Percentiles rank a stretch among this genome's conserved stretches.
Evolutionary conservation across 2,797 vertebrate species (phyloP).

Genomic region (Melanotaenia parkinsoni): DNA sequence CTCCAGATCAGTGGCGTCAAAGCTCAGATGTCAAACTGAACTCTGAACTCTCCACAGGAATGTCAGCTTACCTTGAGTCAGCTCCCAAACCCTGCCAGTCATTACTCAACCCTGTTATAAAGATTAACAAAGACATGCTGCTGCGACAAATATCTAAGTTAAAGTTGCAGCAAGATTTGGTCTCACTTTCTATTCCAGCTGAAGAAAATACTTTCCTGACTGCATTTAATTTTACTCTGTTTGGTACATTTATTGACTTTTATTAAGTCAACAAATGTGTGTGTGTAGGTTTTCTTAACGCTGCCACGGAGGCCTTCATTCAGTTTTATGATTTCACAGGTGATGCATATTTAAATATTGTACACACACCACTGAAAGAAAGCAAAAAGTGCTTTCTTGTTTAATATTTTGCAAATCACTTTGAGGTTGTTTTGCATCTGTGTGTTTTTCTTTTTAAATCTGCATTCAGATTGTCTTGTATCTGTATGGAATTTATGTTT

Average conservation of each 20-base stretch:
- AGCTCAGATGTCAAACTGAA: slow-evolving; percentile 33
- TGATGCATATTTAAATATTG: no score
- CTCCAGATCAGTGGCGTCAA: slow-evolving; percentile 27
- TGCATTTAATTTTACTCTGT: slow-evolving; percentile 1
- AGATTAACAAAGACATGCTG: background rate
- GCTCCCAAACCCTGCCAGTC: slow-evolving; percentile 22
- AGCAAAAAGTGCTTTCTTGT: background rate
- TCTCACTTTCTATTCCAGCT: slow-evolving; percentile 1
- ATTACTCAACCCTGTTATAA: slow-evolving; percentile 21
- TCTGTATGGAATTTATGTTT: background rate
- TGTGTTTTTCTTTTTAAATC: background rate
- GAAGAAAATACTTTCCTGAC: background rate
- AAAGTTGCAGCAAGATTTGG: slow-evolving; percentile 16
- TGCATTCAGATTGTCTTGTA: background rate
- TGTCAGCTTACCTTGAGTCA: slow-evolving; percentile 42
- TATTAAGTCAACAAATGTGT: slow-evolving; percentile 4
- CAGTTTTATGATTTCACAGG: background rate
- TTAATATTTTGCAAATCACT: background rate
- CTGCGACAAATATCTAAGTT: background rate
- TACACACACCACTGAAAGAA: background rate
- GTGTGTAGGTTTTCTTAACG: background rate
- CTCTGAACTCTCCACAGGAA: slow-evolving; percentile 56
- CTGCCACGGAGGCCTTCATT: background rate
- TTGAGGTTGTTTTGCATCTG: no score
- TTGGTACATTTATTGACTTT: background rate